Conservation (phyloP, 23 tunicate species). For the Clavelina lepadiformis region DNA sequence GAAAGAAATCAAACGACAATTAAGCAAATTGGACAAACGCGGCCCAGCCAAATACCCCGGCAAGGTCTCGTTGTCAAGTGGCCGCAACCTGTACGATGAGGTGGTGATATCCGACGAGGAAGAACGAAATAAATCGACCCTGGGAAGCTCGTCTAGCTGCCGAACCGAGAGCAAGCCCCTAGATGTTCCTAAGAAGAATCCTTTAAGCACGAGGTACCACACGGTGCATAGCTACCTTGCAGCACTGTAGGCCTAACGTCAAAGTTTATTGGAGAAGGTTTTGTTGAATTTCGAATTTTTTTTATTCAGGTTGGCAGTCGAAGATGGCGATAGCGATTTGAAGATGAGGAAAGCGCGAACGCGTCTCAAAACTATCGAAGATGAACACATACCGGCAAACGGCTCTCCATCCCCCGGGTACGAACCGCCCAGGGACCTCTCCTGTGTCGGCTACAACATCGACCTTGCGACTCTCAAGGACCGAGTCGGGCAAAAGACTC, state of each 20-base stretch:
- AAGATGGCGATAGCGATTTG: no score
- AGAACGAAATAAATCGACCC: not conserved
- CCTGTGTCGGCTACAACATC: conserved; percentile 45
- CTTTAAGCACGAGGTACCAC: no score
- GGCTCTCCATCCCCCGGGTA: not conserved
- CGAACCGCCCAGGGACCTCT: conserved; percentile 31
- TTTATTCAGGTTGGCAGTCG: no score
- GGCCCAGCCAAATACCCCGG: not conserved
- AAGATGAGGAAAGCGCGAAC: no score
- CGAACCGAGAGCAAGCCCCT: no score
- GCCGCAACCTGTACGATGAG: conserved; percentile 38
- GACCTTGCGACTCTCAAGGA: conserved; percentile 65
- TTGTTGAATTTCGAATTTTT: no score
- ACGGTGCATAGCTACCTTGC: no score
- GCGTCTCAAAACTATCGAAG: no score
- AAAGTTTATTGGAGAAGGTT: no score
- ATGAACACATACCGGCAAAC: no score
- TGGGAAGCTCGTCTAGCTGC: not conserved
- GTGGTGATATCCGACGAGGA: conserved; percentile 21
- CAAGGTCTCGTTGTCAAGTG: not conserved
- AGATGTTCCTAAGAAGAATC: no score
- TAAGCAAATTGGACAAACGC: conserved; percentile 22
- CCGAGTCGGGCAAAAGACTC: conserved; percentile 27
- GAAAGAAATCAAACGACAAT: conserved; percentile 10
- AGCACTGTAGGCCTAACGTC: no score